Conservation (phyloP, 2,888 invertebrate species). For the Agonopterix alstromeriana region DNA sequence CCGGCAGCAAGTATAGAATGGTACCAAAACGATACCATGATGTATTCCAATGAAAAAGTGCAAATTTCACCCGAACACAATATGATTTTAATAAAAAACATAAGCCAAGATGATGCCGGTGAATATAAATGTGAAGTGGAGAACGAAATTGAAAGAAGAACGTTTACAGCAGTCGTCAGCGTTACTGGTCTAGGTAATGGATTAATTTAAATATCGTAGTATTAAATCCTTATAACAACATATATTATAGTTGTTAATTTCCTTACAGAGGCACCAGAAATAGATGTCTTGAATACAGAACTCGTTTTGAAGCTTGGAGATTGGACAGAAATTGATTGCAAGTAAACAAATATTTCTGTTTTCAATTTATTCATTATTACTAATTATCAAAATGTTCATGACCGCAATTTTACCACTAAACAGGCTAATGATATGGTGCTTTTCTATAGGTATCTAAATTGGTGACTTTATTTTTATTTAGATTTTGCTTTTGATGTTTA, state of each 20-base stretch:
- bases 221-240: background rate
- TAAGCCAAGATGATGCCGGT: slow-evolving; percentile 42
- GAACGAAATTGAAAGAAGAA: slow-evolving; percentile 29
- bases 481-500: too few relatives aligned
- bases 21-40: slow-evolving; percentile 40
- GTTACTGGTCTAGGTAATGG: slow-evolving; percentile 50
- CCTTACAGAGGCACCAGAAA: slow-evolving; percentile 41
- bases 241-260: background rate
- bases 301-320: slow-evolving; percentile 34
- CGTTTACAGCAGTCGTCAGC: slow-evolving; percentile 25
- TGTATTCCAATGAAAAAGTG: slow-evolving; percentile 24
- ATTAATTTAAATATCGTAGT: background rate
- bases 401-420: too few relatives aligned
- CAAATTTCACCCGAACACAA: slow-evolving; percentile 27
- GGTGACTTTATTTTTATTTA: too few relatives aligned
- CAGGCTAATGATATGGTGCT: too few relatives aligned
- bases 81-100: slow-evolving; percentile 38
- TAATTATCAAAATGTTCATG: too few relatives aligned
- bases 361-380: too few relatives aligned
- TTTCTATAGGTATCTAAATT: too few relatives aligned
- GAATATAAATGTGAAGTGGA: slow-evolving; percentile 40
- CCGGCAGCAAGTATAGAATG: slow-evolving; percentile 47
- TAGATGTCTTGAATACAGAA: slow-evolving; percentile 26
- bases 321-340: slow-evolving; percentile 36
- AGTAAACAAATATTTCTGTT: slow-evolving; percentile 24